phyloP scores from a whole-genome alignment of 2,113 vertebrate species.

The Chionomys nivalis region DNA sequence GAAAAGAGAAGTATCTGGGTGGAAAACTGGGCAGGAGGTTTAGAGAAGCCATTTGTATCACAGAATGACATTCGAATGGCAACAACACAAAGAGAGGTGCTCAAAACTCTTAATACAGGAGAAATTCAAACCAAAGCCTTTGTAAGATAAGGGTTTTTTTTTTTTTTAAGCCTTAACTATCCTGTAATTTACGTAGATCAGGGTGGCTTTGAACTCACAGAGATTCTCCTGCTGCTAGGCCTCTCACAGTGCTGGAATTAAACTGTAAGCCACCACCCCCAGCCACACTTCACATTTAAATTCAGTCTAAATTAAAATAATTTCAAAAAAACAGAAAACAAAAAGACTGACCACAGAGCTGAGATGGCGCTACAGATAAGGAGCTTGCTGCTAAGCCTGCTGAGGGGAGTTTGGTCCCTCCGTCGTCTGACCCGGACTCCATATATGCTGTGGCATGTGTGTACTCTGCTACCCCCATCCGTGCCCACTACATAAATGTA shows the following conservation, averaged over 20 bases:
- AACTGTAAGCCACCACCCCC: too few species aligned
- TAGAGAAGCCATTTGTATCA: not conserved
- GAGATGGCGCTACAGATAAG: not conserved
- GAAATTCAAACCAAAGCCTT: not conserved
- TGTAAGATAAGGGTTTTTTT: not conserved
- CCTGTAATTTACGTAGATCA: not conserved
- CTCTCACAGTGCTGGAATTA: too few species aligned
- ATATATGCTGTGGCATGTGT: not conserved
- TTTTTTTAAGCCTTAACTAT: not conserved
- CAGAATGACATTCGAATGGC: not conserved
- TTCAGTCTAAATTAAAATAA: not conserved
- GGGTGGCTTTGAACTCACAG: not conserved
- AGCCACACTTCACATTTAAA: not conserved
- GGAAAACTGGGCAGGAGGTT: not conserved
- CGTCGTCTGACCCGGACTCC: not conserved
- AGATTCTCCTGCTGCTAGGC: not conserved
- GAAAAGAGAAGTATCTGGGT: not conserved
- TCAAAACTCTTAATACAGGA: not conserved
- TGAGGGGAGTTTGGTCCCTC: fast-evolving
- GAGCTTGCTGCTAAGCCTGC: not conserved
- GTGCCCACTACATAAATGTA: not conserved
- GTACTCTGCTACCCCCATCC: not conserved
- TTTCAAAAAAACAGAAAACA: too few species aligned
- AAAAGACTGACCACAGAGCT: too few species aligned
- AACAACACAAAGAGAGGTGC: not conserved